Base-by-base conservation (phyloP, 2,113 vertebrate genomes). In the Trinectes maculatus region DNA sequence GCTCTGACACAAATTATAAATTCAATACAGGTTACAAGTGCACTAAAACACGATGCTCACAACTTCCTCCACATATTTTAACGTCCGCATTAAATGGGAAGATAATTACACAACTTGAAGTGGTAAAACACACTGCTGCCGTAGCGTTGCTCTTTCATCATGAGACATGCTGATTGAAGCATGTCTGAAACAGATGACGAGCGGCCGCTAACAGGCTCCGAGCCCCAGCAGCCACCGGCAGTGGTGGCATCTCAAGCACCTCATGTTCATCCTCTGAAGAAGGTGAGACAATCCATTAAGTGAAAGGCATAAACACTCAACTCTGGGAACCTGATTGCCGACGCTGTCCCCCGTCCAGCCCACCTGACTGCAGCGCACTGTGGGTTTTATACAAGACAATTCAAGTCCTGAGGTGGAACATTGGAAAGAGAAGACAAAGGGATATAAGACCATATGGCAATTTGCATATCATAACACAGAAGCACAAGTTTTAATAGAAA, bases 231-330 rank as follows among this genome's bases (percentile, higher is more conserved):
- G 89, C 82, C 77, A 85, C 82, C 82, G 75, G 79, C 86, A 83
- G 82, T 85, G 84, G 63, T 85, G 87, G 81, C 89, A 87, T 88
- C 85, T 88, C 80, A 91, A 90, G 90, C 86, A 90, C 84, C 83
- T 83, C 77, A 77, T 85, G 79, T 89, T 88, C 84, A 82, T 90
- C 84, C 74, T 87, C 84, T 89, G 84, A 87, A 89, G 85, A 86
- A 91, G 87, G 87, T 90, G 88, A 90, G 80, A 87, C 87, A 89
- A 86, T 89, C 88, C 89, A 88, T 90, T 87, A 86, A 86, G 85
- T 78, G 82, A 89, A 79, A 88, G 83, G 83, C 85, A 89, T 88
- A 89, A 91, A 90, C 85, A 86, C 87, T 90, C 85, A 89, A 85
- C 80, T 87, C 78, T 82, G 78, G 77, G 78, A 86, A 68, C 72